Conservation (phyloP, 1,140 invertebrate species). For the Coboldia fuscipes region DNA sequence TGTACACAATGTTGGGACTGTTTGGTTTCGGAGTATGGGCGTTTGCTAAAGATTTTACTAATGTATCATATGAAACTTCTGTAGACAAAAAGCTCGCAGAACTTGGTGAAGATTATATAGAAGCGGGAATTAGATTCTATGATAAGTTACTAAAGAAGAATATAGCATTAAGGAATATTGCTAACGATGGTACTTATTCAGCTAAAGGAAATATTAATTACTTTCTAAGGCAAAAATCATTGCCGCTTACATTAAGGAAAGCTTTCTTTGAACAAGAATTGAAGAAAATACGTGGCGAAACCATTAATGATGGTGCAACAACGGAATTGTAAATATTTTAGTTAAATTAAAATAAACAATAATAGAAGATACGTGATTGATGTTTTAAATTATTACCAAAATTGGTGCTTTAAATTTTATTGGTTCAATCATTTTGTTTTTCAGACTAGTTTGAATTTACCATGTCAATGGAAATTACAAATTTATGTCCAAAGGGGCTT, state of each 20-base stretch:
- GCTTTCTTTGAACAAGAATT: slow-evolving; percentile 21
- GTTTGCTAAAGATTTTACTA: slow-evolving; percentile 35
- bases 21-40: slow-evolving; percentile 36
- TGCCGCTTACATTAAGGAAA: slow-evolving; percentile 37
- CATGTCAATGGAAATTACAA: slow-evolving; percentile 64
- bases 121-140: slow-evolving; percentile 55
- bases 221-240: slow-evolving; percentile 32
- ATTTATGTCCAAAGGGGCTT: slow-evolving; percentile 74
- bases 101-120: slow-evolving; percentile 34
- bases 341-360: no score
- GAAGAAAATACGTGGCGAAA: slow-evolving; percentile 9
- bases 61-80: slow-evolving; percentile 31
- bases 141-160: slow-evolving; percentile 47
- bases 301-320: no score
- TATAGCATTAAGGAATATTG: slow-evolving; percentile 37
- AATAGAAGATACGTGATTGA: no score
- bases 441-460: slow-evolving; percentile 18
- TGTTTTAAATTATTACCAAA: no score
- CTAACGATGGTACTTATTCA: slow-evolving; percentile 36
- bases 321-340: no score
- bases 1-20: slow-evolving; percentile 31
- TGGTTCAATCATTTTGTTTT: not conserved
- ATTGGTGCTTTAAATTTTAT: no score
- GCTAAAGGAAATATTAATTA: slow-evolving; percentile 43
- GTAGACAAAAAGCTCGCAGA: slow-evolving; percentile 35